Percentiles rank a stretch among this genome's conserved stretches.
Evolutionary conservation across 2,888 invertebrate species (phyloP).

Genomic region (Cybosia mesomella): DNA sequence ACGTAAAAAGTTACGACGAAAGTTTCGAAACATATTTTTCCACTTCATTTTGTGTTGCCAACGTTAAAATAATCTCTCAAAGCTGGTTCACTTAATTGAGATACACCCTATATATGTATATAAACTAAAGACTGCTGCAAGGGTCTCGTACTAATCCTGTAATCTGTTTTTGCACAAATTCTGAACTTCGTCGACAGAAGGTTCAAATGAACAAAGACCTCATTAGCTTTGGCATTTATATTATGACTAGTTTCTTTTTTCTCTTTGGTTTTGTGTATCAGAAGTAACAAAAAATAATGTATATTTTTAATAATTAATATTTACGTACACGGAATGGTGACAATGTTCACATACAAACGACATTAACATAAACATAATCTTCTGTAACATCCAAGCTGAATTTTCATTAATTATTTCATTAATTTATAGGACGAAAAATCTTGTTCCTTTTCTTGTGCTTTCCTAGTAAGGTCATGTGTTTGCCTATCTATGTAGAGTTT

Average conservation of each 20-base stretch:
- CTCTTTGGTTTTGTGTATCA: conserved; percentile 6
- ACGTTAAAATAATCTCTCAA: conserved; percentile 8
- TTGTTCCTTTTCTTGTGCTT: too few species aligned
- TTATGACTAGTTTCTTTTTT: conserved; percentile 13
- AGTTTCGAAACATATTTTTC: background rate
- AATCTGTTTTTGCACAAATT: conserved; percentile 22
- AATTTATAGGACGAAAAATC: too few species aligned
- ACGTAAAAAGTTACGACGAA: background rate
- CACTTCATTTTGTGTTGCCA: too few species aligned
- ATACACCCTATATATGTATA: background rate
- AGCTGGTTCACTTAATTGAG: conserved; percentile 7
- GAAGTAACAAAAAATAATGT: background rate
- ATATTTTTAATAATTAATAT: background rate
- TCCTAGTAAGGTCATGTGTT: too few species aligned
- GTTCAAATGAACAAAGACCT: conserved; percentile 7
- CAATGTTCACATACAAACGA: too few species aligned
- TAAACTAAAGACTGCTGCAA: background rate
- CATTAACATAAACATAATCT: too few species aligned
- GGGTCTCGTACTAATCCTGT: conserved; percentile 15
- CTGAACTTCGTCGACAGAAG: conserved; percentile 15
- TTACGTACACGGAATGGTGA: too few species aligned
- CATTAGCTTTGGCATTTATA: conserved; percentile 17
- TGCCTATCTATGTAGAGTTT: too few species aligned
- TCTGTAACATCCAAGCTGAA: too few species aligned
- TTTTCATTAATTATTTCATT: too few species aligned